phyloP scores from a whole-genome alignment of 2,113 vertebrate species.

The Tragelaphus scriptus region DNA sequence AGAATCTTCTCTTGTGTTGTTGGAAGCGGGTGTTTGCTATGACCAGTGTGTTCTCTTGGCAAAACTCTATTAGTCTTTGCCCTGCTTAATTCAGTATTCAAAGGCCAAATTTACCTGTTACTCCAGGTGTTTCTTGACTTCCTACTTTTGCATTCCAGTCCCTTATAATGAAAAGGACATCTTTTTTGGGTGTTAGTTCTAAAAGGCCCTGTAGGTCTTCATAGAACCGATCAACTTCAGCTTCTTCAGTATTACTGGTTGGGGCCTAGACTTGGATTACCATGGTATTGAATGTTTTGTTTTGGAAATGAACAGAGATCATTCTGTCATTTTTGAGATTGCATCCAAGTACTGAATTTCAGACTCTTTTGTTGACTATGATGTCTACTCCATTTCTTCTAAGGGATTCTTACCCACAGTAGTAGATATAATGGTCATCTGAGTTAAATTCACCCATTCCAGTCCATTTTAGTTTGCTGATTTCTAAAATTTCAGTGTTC shows the following conservation, averaged over 20 bases:
- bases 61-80: neutral
- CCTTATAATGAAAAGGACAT: neutral
- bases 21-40: neutral
- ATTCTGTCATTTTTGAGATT: neutral
- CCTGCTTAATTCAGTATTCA: neutral
- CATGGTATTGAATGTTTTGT: neutral
- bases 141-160: neutral
- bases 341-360: neutral
- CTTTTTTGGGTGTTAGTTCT: neutral
- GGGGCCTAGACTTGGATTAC: neutral
- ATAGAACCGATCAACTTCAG: neutral
- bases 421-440: neutral
- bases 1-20: neutral
- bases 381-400: neutral
- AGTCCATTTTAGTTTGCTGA: neutral
- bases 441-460: neutral
- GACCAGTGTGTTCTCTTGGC: neutral
- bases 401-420: neutral
- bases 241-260: neutral
- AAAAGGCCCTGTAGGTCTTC: neutral
- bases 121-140: neutral
- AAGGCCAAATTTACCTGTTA: neutral
- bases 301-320: rapidly evolving
- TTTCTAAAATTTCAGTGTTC: neutral
- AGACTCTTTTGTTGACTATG: neutral